phyloP scores from a whole-genome alignment of 2,113 vertebrate genomes.

The Heliornis fulica region DNA sequence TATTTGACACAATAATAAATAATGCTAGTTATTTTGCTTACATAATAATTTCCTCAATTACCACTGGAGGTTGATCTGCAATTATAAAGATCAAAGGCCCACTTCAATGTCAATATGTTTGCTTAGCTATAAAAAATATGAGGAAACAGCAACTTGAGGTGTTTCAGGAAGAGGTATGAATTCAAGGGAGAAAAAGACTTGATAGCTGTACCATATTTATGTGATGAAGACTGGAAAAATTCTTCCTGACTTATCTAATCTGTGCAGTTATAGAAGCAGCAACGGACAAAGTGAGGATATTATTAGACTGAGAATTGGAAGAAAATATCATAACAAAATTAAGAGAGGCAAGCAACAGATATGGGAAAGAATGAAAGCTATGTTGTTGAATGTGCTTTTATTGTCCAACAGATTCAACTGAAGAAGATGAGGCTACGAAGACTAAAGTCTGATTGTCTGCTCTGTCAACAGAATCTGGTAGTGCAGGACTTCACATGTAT shows the following conservation, averaged over 20 bases:
- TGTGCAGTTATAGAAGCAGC: background rate
- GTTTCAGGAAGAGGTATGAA: background rate
- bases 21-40: background rate
- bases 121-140: background rate
- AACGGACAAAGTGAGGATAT: background rate
- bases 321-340: background rate
- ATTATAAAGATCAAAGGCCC: background rate
- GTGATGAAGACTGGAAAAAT: background rate
- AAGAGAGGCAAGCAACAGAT: background rate
- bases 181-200: background rate
- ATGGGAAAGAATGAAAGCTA: background rate
- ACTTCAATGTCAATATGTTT: background rate
- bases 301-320: background rate
- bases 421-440: background rate
- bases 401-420: background rate
- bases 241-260: fast-evolving
- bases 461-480: fast-evolving
- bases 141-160: background rate
- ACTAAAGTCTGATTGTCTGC: background rate
- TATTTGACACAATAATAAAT: background rate
- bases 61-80: background rate
- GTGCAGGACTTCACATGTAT: background rate
- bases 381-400: background rate
- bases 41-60: background rate
- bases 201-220: background rate